Evolutionary conservation across 2,113 vertebrate species (phyloP).

Genomic region (Merops nubicus): DNA sequence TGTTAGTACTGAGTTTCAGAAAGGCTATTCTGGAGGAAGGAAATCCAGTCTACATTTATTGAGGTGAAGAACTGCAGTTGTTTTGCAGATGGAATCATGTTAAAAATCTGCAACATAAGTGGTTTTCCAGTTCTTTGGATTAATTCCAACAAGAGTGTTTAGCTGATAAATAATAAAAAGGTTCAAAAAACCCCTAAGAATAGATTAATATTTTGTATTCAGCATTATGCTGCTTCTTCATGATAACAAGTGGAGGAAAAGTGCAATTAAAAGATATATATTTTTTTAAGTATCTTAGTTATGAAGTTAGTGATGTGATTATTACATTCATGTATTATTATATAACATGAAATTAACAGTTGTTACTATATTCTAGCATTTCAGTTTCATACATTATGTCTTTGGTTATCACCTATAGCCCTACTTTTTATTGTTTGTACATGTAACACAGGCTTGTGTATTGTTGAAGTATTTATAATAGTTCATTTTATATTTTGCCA

Average conservation of each 20-base stretch:
- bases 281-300: background rate
- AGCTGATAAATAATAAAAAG: fast-evolving
- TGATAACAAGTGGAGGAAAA: background rate
- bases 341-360: background rate
- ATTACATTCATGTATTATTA: background rate
- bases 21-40: background rate
- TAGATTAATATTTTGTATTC: background rate
- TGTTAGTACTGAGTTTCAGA: background rate
- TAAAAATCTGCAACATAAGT: background rate
- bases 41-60: background rate
- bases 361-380: background rate
- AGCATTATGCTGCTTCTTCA: background rate
- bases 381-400: background rate
- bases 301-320: background rate
- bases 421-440: background rate
- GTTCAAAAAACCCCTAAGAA: too few species aligned
- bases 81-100: background rate
- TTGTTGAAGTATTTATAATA: background rate
- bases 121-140: background rate
- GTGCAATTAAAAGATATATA: background rate
- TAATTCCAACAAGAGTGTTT: background rate
- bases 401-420: background rate
- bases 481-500: background rate
- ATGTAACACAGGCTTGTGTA: background rate
- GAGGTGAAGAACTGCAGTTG: background rate